phyloP scores from a whole-genome alignment of 2,888 invertebrate genomes.

The Terebella lapidaria region DNA sequence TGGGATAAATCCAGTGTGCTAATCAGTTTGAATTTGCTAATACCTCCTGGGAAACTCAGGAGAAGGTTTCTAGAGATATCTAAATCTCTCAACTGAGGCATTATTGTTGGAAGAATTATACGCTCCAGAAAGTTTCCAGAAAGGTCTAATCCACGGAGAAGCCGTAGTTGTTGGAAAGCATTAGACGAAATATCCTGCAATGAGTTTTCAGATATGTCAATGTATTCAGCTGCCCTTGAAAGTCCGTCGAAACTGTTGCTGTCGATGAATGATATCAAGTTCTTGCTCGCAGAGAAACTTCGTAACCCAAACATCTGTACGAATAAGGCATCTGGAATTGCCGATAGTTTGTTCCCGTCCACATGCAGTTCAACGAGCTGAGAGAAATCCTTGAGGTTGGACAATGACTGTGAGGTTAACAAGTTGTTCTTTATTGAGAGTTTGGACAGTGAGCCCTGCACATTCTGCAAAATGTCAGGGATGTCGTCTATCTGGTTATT shows the following conservation, averaged over 20 bases:
- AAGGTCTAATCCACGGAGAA: conserved; percentile 12
- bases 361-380: conserved; percentile 7
- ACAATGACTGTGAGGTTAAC: conserved; percentile 3
- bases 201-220: conserved; percentile 8
- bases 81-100: conserved; percentile 15
- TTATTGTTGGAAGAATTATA: conserved; percentile 11
- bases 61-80: neutral
- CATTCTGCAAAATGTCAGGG: conserved; percentile 2
- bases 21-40: neutral
- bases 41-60: neutral
- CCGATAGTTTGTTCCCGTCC: conserved; percentile 9
- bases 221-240: conserved; percentile 12
- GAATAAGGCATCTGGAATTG: conserved; percentile 12
- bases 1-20: conserved; percentile 7
- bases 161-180: conserved; percentile 6
- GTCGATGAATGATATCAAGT: conserved; percentile 5
- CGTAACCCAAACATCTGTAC: conserved; percentile 12
- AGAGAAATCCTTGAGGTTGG: conserved; percentile 2
- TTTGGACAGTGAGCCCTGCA: conserved; percentile 4
- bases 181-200: conserved; percentile 4
- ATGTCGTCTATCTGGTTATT: conserved; percentile 2
- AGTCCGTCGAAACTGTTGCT: conserved; percentile 11
- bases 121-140: conserved; percentile 10
- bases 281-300: conserved; percentile 4
- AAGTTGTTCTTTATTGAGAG: conserved; percentile 12